These are phyloP conservation scores for Peromyscus eremicus DNA, from an alignment of 2,797 vertebrate genomes.

Conservation along the genomic window DNA sequence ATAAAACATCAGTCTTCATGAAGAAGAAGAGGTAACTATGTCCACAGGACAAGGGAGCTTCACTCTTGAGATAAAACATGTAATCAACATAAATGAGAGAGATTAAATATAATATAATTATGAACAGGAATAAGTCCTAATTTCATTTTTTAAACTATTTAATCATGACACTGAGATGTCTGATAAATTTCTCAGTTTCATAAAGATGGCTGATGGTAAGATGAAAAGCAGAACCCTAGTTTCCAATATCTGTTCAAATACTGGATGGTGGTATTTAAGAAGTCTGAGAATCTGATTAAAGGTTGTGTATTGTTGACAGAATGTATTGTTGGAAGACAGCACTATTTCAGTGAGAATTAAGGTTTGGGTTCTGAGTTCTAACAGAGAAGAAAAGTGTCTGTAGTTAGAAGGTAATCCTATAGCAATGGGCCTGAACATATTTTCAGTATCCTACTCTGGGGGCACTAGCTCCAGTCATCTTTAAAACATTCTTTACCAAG, in stretches of 20 bases:
- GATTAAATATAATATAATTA: neutral
- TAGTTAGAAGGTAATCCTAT: neutral
- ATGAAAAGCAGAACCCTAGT: neutral
- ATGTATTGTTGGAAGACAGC: neutral
- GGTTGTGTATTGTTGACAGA: neutral
- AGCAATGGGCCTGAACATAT: neutral
- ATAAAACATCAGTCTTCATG: neutral
- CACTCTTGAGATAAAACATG: neutral
- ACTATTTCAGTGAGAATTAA: neutral
- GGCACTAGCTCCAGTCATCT: neutral
- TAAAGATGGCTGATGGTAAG: neutral
- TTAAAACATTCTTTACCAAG: neutral
- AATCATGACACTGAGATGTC: neutral
- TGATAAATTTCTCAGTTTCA: neutral
- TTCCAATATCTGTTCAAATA: neutral
- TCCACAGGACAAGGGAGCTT: neutral
- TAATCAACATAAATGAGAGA: neutral
- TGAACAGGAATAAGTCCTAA: neutral
- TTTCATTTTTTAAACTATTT: neutral
- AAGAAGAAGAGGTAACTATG: neutral
- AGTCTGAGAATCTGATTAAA: neutral
- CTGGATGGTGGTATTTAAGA: too few relatives aligned
- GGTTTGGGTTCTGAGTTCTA: neutral
- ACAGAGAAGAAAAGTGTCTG: neutral
- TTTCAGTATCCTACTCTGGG: neutral